A percentile compares a stretch with the other conserved stretches of the same genome.
phyloP scores from a whole-genome alignment of 2,113 vertebrate genomes.

The Patagioenas fasciata region DNA sequence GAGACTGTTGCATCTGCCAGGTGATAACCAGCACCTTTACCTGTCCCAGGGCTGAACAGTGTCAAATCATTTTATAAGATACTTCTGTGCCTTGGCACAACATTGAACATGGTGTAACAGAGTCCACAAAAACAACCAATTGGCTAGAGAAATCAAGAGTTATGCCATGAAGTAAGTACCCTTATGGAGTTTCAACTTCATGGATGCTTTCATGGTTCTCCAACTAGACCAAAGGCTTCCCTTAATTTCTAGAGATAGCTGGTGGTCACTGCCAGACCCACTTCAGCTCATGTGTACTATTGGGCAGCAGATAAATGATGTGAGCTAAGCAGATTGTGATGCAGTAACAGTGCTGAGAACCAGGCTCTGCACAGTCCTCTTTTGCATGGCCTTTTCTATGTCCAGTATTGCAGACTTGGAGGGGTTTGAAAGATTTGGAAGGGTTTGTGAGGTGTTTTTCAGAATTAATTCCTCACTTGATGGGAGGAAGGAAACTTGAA shows the following conservation, averaged over 20 bases:
- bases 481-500: background rate
- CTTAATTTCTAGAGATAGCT: background rate
- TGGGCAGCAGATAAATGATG: background rate
- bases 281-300: background rate
- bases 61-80: background rate
- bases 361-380: background rate
- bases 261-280: background rate
- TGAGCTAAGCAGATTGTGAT: background rate
- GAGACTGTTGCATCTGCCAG: background rate
- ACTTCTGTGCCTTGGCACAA: background rate
- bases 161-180: background rate
- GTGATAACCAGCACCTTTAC: background rate
- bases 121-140: accelerated
- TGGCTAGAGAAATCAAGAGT: background rate
- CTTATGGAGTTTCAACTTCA: background rate
- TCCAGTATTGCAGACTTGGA: background rate
- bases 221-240: background rate
- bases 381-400: background rate
- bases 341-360: background rate
- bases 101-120: background rate
- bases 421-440: background rate
- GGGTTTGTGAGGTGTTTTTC: background rate
- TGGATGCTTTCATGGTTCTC: background rate
- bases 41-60: background rate
- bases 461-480: background rate